These are phyloP conservation scores for Enteromius anoplus DNA, from an alignment of 2,797 vertebrate species.

Conservation along the genomic window DNA sequence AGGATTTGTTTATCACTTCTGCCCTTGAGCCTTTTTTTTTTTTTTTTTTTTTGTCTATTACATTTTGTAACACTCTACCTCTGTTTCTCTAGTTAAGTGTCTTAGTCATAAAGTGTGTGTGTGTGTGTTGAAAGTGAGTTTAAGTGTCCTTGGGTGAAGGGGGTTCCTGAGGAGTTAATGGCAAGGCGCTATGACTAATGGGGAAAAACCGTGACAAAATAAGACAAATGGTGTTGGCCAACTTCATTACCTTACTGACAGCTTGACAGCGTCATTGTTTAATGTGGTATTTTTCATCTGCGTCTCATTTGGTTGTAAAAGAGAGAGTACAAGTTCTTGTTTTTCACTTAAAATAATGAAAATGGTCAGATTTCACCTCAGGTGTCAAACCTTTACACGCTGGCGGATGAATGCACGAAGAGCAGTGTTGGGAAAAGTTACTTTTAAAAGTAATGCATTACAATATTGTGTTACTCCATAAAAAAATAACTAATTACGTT, in stretches of 20 bases:
- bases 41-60: neutral
- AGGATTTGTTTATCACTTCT: neutral
- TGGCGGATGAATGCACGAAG: neutral
- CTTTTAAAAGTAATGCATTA: too few species aligned
- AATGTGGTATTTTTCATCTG: constrained; percentile 82
- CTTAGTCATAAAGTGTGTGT: constrained; percentile 11
- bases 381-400: neutral
- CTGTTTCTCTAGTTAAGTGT: constrained; percentile 64
- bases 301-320: constrained; percentile 65
- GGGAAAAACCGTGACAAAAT: constrained; percentile 81
- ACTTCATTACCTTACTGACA: constrained; percentile 84
- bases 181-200: constrained; percentile 80
- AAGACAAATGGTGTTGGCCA: constrained; percentile 84
- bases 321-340: constrained; percentile 26
- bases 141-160: constrained; percentile 81
- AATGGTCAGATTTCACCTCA: constrained; percentile 69
- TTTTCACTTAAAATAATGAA: constrained; percentile 66
- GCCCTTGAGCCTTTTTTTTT: neutral
- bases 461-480: too few species aligned
- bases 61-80: constrained; percentile 4
- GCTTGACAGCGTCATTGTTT: constrained; percentile 78
- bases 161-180: constrained; percentile 77
- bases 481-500: too few species aligned
- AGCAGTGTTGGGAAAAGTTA: too few species aligned
- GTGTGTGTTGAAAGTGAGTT: constrained; percentile 64